Conservation (phyloP, 2,888 invertebrate species). For the Aethes cnicana region DNA sequence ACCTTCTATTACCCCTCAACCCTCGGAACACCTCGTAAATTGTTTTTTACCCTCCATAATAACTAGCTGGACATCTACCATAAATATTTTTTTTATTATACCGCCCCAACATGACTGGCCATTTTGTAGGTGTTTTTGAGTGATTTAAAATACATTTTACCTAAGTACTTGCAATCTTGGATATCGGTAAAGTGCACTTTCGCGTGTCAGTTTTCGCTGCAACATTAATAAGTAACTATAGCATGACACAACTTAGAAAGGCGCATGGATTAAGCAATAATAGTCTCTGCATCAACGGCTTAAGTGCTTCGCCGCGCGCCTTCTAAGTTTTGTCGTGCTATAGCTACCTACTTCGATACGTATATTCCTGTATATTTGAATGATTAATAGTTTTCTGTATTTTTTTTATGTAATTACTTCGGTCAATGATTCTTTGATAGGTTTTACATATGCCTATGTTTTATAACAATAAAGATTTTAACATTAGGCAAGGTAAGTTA, state of each 20-base stretch:
- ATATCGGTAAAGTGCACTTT: conserved; percentile 66
- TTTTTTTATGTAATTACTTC: neutral
- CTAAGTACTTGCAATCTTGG: conserved; percentile 49
- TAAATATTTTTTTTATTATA: conserved; percentile 81
- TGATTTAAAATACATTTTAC: conserved; percentile 66
- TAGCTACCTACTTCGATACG: conserved; percentile 23
- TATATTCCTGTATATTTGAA: conserved; percentile 26
- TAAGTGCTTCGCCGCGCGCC: too few relatives aligned
- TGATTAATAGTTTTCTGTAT: conserved; percentile 18
- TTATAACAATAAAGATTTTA: neutral
- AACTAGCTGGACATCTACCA: conserved; percentile 71
- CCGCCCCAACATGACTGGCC: conserved; percentile 42
- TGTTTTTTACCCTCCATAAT: conserved; percentile 74
- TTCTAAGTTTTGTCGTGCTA: too few relatives aligned
- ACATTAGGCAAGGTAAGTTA: too few relatives aligned
- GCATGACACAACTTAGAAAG: too few relatives aligned
- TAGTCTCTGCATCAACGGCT: too few relatives aligned
- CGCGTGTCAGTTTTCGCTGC: conserved; percentile 53
- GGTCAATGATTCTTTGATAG: neutral
- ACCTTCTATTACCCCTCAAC: conserved; percentile 50
- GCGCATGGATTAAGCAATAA: too few relatives aligned
- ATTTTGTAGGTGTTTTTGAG: conserved; percentile 33
- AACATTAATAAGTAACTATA: conserved; percentile 9
- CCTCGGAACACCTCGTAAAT: conserved; percentile 63
- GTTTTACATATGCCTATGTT: neutral